Evolutionary conservation across 2,113 vertebrate species (phyloP).

Genomic region (Brevimyrus niger): DNA sequence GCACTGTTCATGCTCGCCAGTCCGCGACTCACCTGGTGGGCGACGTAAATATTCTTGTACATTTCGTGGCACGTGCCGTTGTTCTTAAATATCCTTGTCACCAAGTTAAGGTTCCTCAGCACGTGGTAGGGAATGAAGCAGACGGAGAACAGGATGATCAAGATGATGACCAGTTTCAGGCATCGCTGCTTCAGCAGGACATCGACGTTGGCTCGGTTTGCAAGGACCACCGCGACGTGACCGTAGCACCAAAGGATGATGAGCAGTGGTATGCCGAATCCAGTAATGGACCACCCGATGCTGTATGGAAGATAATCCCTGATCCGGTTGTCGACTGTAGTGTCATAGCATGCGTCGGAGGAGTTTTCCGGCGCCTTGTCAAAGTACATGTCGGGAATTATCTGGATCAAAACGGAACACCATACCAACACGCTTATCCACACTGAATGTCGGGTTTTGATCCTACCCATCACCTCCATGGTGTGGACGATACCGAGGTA

Average conservation of each 20-base stretch:
- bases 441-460: not conserved
- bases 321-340: not conserved
- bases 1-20: slow-evolving; percentile 69
- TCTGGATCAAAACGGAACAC: slow-evolving; percentile 45
- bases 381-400: slow-evolving; percentile 45
- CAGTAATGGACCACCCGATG: slow-evolving; percentile 35
- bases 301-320: slow-evolving; percentile 36
- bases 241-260: slow-evolving; percentile 55
- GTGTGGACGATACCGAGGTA: slow-evolving; percentile 62
- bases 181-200: slow-evolving; percentile 54
- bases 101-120: slow-evolving; percentile 64
- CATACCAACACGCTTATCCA: slow-evolving; percentile 38
- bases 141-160: slow-evolving; percentile 63
- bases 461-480: slow-evolving; percentile 44
- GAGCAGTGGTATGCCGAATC: slow-evolving; percentile 35
- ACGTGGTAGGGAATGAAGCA: slow-evolving; percentile 75
- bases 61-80: slow-evolving; percentile 38
- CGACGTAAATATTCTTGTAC: slow-evolving; percentile 52
- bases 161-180: slow-evolving; percentile 54
- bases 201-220: slow-evolving; percentile 47
- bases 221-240: slow-evolving; percentile 59
- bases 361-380: not conserved
- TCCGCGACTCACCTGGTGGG: slow-evolving; percentile 66
- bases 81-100: slow-evolving; percentile 47
- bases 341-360: slow-evolving; percentile 44